These are phyloP conservation scores for Peromyscus californicus DNA, from an alignment of 2,113 vertebrate species.

Conservation along the genomic window DNA sequence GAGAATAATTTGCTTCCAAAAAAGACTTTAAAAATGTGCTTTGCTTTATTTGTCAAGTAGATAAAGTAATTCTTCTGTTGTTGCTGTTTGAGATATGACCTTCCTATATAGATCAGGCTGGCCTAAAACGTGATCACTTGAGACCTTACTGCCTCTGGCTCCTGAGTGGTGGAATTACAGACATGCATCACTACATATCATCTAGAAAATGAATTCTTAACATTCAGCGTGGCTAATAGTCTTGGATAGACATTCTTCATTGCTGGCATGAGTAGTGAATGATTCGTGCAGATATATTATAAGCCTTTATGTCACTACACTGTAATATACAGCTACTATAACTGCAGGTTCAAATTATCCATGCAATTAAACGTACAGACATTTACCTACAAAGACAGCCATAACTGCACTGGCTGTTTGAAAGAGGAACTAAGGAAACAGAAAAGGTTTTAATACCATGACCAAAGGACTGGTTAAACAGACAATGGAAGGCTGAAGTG, in stretches of 20 bases:
- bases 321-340: background rate
- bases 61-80: background rate
- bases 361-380: background rate
- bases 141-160: background rate
- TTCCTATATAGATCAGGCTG: background rate
- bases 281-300: background rate
- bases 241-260: background rate
- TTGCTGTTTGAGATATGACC: background rate
- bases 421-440: background rate
- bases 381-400: background rate
- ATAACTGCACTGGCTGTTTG: background rate
- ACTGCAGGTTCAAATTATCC: background rate
- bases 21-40: background rate
- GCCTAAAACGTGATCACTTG: background rate
- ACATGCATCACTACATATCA: no score
- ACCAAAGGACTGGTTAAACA: background rate
- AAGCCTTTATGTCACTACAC: background rate
- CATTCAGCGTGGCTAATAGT: background rate
- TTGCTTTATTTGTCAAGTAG: background rate
- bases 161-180: background rate
- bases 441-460: background rate
- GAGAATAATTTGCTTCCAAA: slow-evolving; percentile 11
- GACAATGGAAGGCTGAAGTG: background rate
- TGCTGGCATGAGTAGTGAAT: background rate
- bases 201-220: background rate